Base-by-base conservation (phyloP, 2,888 invertebrate genomes). In the Dusona sp. region DNA sequence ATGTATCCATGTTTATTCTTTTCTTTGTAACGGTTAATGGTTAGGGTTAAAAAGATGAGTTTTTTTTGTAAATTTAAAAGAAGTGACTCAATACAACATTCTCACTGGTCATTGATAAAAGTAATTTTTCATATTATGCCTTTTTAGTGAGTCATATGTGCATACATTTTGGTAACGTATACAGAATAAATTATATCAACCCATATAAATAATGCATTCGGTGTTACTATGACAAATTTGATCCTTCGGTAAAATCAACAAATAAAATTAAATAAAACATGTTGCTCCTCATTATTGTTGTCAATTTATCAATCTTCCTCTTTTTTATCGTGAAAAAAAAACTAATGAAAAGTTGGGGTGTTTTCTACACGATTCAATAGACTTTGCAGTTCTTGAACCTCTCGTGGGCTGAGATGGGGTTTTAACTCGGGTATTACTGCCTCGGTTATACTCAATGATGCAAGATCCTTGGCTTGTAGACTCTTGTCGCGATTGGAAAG, bases 401-500 rank as follows among this genome's bases (percentile, higher is more conserved):
- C 92, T 1, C 81, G 70, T 2, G 86, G 42, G 13, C 88, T 89
- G 48, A 92, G 83, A 0, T 85, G 78, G 0, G 87, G 79, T 19
- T 87, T 70, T 6, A 89, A 48, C 19, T 91, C 90, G 1, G 90
- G 88, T 25, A 90, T 67, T 64, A 92, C 89, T 36, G 90, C 89
- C 36, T 92, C 90, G n/a, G 88, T 90, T 16, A 91, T 83, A 42
- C 90, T 91, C 78, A 91, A 36, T 11, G 89, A 88, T 0, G 89
- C 91, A 54, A 92, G 74, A 19, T 90, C 83, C n/a, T 85, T 88
- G 33, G 88, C 82, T 25, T 88, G 85, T 0, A 65, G 6, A 13
- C 54, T 84, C 29, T 89, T 79, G n/a, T 89, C 86, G 0, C 85
- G 83, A 64, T 88, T 87, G 29, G 86, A 74, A 8, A 92, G 70